Conservation (phyloP, 2,888 invertebrate genomes). For the Elaeidobius kamerunicus region DNA sequence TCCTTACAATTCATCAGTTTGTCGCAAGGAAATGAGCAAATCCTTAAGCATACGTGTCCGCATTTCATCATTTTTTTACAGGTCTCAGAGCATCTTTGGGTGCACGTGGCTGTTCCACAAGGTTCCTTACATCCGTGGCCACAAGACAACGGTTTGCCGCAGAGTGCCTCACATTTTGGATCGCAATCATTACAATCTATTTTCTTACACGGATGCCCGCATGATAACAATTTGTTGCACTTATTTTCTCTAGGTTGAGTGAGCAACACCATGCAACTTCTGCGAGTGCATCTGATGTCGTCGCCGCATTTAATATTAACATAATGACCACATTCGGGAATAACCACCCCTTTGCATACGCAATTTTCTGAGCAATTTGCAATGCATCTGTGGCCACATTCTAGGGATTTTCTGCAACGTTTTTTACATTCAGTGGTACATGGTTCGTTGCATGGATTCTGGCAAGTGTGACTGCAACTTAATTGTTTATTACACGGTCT, state of each 20-base stretch:
- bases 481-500: not conserved
- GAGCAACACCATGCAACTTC: too few species aligned
- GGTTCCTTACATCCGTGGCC: not conserved
- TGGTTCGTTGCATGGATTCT: not conserved
- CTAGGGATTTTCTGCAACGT: not conserved
- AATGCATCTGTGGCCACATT: not conserved
- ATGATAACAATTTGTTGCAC: not conserved
- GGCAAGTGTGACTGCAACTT: not conserved
- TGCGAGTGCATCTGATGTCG: too few species aligned
- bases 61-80: not conserved
- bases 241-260: not conserved
- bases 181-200: not conserved
- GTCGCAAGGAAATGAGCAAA: too few species aligned
- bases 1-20: too few species aligned
- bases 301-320: not conserved
- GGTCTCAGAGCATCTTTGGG: not conserved
- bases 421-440: not conserved
- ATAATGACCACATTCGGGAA: not conserved
- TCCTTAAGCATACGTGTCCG: too few species aligned
- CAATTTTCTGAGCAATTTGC: not conserved
- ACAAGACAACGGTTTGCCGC: not conserved
- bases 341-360: not conserved
- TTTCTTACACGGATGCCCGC: not conserved
- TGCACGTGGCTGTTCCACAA: not conserved
- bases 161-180: not conserved